Base-by-base conservation (phyloP, 2,888 invertebrate species). In the Pteria penguin region DNA sequence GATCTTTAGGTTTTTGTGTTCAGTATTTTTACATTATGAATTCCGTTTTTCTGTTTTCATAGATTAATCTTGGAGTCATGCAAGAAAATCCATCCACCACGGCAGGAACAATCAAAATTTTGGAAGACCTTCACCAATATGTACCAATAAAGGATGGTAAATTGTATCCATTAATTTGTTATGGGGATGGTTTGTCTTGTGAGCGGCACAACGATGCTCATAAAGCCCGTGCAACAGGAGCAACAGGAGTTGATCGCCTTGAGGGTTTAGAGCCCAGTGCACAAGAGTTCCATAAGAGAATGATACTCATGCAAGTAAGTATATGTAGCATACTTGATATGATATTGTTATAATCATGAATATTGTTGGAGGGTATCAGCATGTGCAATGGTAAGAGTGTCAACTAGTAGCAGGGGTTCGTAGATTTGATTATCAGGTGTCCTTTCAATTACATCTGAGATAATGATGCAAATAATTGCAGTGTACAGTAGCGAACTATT, bases 261-360 rank as follows among this genome's bases (percentile, higher is more conserved):
- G 27, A 78, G 45, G 79, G 81, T 2, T 61, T 82, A 4, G 72
- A 79, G 52, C 79, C 79, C 11, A 31, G 52, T 4, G 54, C 74
- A 1, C 82, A 82, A 36, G 79, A 82, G 65, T 78, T 82, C 58
- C 78, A 79, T 58, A 81, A 78, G 65, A n/a, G 78, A 31, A 79
- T 81, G 75, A 54, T 82, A 5, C 31, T 78, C 4, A 63, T 82
- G 69, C 78, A 82, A 76, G 81, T 81, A 72, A 58, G 18, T 52
- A 55, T n/a, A n/a, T n/a, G n/a, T n/a, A n/a, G n/a, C n/a, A n/a
- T n/a, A n/a, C n/a, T n/a, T n/a, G n/a, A n/a, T 36, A 36, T 14
- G 45, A 36, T 11, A 36, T 5, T 14, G 45, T 11, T 11, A 5
- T 36, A 36, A 36, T 36, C 45, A 36, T 5, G 45, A 36, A 36